phyloP scores from a whole-genome alignment of 2,113 vertebrate species.

The Malurus melanocephalus region DNA sequence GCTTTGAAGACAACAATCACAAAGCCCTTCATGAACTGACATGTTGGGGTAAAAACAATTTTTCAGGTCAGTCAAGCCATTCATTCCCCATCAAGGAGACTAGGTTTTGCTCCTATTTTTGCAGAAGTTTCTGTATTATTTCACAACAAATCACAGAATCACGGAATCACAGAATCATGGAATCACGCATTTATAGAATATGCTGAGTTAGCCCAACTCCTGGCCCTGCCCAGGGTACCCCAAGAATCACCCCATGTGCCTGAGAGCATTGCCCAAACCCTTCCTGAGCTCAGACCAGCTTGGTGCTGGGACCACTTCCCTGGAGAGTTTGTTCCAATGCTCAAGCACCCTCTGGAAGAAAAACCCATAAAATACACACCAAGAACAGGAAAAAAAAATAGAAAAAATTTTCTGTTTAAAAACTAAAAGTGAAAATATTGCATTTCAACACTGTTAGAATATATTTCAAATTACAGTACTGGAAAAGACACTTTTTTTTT shows the following conservation, averaged over 20 bases:
- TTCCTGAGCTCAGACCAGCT: neutral
- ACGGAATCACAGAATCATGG: neutral
- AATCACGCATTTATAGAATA: too few relatives aligned
- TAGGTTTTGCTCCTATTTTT: neutral
- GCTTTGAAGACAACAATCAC: neutral
- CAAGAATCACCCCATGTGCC: neutral
- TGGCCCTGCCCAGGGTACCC: neutral
- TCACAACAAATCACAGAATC: neutral
- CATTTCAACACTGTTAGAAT: neutral
- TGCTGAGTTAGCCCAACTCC: too few relatives aligned
- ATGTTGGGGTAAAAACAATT: neutral
- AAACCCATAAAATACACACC: neutral
- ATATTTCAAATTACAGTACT: neutral
- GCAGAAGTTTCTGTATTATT: neutral
- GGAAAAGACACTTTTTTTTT: neutral
- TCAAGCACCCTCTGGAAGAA: neutral
- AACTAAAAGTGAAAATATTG: neutral
- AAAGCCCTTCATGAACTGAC: neutral
- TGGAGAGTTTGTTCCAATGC: neutral
- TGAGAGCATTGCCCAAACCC: neutral
- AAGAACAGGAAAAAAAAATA: neutral
- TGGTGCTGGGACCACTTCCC: neutral
- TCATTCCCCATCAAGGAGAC: neutral
- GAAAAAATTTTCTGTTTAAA: neutral
- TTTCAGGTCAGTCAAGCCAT: neutral